Percentiles rank a stretch among this genome's conserved stretches.
These are phyloP conservation scores for Catostomus latipinnis DNA, from an alignment of 2,797 vertebrate genomes.

Conservation along the genomic window DNA sequence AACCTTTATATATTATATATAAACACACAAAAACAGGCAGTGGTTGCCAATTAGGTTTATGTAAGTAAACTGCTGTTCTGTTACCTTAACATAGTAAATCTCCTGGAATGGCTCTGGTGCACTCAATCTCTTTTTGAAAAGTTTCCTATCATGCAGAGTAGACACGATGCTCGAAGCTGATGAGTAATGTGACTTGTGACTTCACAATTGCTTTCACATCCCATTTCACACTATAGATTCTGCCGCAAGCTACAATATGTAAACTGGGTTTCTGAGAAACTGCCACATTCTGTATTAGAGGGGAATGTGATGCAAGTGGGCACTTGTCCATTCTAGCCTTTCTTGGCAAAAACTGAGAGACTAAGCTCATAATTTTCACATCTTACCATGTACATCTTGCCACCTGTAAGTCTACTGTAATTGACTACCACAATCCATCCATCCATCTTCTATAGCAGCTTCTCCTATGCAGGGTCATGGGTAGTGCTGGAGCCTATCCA, in stretches of 20 bases:
- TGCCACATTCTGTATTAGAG: conserved; percentile 37
- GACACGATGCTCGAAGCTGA: conserved; percentile 59
- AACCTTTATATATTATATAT: background rate
- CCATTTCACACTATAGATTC: conserved; percentile 67
- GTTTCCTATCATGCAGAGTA: conserved; percentile 34
- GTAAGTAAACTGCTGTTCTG: conserved; percentile 49
- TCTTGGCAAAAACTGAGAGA: conserved; percentile 39
- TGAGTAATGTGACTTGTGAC: conserved; percentile 70
- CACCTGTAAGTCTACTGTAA: too few relatives aligned
- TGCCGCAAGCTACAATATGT: conserved; percentile 56
- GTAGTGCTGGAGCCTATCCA: too few relatives aligned
- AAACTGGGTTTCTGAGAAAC: conserved; percentile 54
- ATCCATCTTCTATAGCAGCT: too few relatives aligned
- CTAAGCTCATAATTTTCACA: conserved; percentile 46
- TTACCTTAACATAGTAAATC: conserved; percentile 45
- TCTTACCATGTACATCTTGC: background rate
- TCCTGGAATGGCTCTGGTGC: background rate
- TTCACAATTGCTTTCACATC: conserved; percentile 70
- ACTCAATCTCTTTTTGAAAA: too few relatives aligned
- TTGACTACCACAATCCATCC: too few relatives aligned
- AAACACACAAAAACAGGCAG: conserved; percentile 17
- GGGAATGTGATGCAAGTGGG: conserved; percentile 39
- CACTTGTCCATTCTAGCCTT: conserved; percentile 50
- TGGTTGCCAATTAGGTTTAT: conserved; percentile 29
- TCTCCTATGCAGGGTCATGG: too few relatives aligned